Evolutionary conservation across 2,888 invertebrate species (phyloP).

Genomic region (Acanthacorydalis orientalis): DNA sequence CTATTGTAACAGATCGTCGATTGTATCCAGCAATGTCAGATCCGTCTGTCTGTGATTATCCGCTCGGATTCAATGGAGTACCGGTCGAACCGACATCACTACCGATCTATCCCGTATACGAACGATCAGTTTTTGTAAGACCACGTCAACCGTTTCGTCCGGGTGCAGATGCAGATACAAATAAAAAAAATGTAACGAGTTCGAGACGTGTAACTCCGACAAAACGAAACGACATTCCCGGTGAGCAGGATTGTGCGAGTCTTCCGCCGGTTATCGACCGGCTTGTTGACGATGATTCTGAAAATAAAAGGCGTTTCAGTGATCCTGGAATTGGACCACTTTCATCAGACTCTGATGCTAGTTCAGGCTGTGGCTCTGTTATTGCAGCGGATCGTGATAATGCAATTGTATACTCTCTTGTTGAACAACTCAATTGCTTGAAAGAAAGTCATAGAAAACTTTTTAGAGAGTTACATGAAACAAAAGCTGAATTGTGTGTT

Average conservation of each 20-base stretch:
- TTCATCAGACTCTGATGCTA: constrained; percentile 26
- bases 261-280: constrained; percentile 54
- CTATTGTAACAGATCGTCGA: constrained; percentile 20
- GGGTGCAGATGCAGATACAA: constrained; percentile 1
- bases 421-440: constrained; percentile 54
- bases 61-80: constrained; percentile 24
- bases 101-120: constrained; percentile 39
- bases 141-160: constrained; percentile 21
- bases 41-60: constrained; percentile 26
- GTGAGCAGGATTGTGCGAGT: constrained; percentile 37
- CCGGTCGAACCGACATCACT: constrained; percentile 42
- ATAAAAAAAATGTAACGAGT: background rate
- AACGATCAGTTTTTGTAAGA: too few relatives aligned
- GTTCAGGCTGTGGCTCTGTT: constrained; percentile 35
- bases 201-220: background rate
- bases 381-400: constrained; percentile 37
- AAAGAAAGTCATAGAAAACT: constrained; percentile 59
- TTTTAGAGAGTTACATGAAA: constrained; percentile 55
- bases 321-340: constrained; percentile 45
- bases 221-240: background rate
- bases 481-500: constrained; percentile 40
- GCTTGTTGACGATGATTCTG: constrained; percentile 29
- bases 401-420: constrained; percentile 41
- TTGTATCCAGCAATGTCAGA: constrained; percentile 31
- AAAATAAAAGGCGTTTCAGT: constrained; percentile 42